Base-by-base conservation (phyloP, 2,888 invertebrate genomes). In the Ophraella communa region DNA sequence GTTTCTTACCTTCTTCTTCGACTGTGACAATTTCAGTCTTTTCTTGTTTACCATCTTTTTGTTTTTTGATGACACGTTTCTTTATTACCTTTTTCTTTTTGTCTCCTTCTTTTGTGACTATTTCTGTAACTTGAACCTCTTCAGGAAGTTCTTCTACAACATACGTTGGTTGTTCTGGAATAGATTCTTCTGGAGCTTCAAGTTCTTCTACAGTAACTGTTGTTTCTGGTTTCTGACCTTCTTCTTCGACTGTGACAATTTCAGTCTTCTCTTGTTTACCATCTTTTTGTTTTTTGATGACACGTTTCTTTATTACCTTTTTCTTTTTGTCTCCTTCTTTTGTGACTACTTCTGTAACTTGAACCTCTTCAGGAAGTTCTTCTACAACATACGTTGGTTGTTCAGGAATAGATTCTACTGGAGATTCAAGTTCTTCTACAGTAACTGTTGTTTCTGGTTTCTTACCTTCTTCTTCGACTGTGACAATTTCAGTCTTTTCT, bases 21-120 rank as follows among this genome's bases (percentile, higher is more conserved):
- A 83, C 76, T 10, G 84, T 84, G 51, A 80, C 76, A 51, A 85
- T 84, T 78, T 84, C 82, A 0, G 84, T 80, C 71, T 63, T 78
- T 69, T 85, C 83, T 44, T 82, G 78, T 71, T 79, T 81, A 39
- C 77, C 73, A 54, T 79, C 83, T 67, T 71, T 82, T 1, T 80
- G 81, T 70, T 83, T 84, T 60, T 79, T 83, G 39, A 84, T 79
- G 0, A 80, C 74, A 21, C 83, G 77, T 53, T 80, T 84, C 52
- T 81, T 83, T n/a, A 80, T 78, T 21, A 79, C 79, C 73, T 67
- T 23, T 55, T 71, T 75, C 66, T 71, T 75, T 62, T 68, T 76
- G 23, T 76, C 71, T 8, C 78, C 77, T 49, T 74, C 72, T 52
- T 71, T 63, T 11, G 72, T 71, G 10, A 71, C 62, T 5, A 71